Evolutionary conservation across 2,113 vertebrate species (phyloP), one percentile per base, ranked within the genome.

Genomic region (Upupa epops): DNA sequence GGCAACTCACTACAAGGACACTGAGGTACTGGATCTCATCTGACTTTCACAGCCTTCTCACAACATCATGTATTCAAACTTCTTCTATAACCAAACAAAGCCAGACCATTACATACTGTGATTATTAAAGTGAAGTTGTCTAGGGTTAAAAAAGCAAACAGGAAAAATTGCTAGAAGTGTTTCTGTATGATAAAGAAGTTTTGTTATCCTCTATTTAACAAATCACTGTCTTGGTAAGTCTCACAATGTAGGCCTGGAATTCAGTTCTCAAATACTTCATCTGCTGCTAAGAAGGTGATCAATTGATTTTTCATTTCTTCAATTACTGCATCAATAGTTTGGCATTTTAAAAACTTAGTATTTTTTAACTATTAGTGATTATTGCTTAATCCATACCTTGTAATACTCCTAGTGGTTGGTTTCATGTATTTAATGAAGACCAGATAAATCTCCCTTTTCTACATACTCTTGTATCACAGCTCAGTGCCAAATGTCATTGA

Each of bases 171-270:
- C 40, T 88, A 1, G 20, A 55, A 74, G 3, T 52, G 15, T 80
- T 77, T 90, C 28, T 37, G 46, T 17, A 48, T 63, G 22, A 14
- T 34, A 73, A 72, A 64, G 5, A 58, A 63, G 11, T 65, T 74
- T 78, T 24, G 75, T 84, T 46, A 64, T 64, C 52, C 86, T 88
- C 80, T 90, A 84, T 92, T 87, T 87, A 68, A 70, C 34, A 76
- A 71, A 79, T 63, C 34, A 69, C n/a, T 2, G 11, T 46, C 54
- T 34, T 51, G 34, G 24, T 74, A 79, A 45, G 66, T 72, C 58
- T 85, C 36, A 72, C 22, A 86, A 68, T 0, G 1, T n/a, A 51
- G n/a, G 54, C 58, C 77, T 88, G 63, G 48, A 82, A 51, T 84
- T 70, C 77, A 89, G 55, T 82, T 86, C 66, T 83, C 37, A 88